Base-by-base conservation (phyloP, 2,113 vertebrate genomes). In the Scomber japonicus region DNA sequence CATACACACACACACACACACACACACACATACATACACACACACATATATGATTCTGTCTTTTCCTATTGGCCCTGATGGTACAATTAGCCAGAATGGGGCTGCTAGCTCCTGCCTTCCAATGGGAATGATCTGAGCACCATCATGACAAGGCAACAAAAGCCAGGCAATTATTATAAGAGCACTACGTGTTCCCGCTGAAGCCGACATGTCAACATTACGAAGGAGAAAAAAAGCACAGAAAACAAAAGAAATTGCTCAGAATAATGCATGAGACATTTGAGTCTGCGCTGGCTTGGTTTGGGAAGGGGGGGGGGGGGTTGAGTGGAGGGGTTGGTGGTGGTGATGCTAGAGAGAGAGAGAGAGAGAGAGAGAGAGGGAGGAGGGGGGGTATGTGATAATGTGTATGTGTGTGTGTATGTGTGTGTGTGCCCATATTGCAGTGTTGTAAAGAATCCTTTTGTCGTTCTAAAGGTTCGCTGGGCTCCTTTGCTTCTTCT, bases 181-280 rank as follows among this genome's bases (percentile, higher is more conserved):
- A 93, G 86, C 91, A 88, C 86, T 79, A 65, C 61, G 89, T 85
- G 88, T 92, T 91, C 87, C 77, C 81, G 81, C 84, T 92, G 80
- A 92, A 91, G 78, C 80, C 87, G 79, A 87, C 88, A 90, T 91
- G 92, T 93, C 92, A 93, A 89, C 85, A 86, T 85, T 64, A 51
- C 40, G 85, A 80, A 56, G 83, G 85, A 84, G 59, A 66, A 88
- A 91, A 86, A 91, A 89, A 87, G 75, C 63, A 21, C 21, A 44
- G 78, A 88, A 91, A 93, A 92, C 89, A 93, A 94, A 94, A 85
- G 88, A 88, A 91, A 91, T 81, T 75, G 79, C 82, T 85, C 82
- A 89, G 93, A 94, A 94, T 94, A 94, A 94, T 93, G 88, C 90
- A 94, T 93, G 93, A 94, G 91, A 93, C 91, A 93, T 94, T 85